Percentiles rank a stretch among this genome's conserved stretches.
These are phyloP conservation scores for Nomada lathburiana DNA, from an alignment of 2,888 invertebrate species.

Conservation along the genomic window DNA sequence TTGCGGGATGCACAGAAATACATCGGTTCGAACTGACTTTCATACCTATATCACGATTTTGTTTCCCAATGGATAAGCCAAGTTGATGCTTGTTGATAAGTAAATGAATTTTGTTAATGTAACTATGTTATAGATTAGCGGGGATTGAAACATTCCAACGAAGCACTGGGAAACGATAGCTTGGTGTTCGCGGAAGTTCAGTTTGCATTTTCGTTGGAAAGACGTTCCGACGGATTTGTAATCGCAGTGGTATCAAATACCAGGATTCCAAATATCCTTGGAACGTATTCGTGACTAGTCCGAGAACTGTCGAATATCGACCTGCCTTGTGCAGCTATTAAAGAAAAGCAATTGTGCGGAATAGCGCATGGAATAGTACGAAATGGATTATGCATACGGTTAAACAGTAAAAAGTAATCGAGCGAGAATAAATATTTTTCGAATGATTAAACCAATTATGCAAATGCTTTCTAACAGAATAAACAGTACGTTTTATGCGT, in stretches of 20 bases:
- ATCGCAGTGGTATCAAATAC: constrained; percentile 38
- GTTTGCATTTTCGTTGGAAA: neutral
- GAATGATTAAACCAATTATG: constrained; percentile 13
- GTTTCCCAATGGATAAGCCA: neutral
- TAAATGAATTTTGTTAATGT: neutral
- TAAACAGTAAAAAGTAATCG: constrained; percentile 15
- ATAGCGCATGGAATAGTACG: constrained; percentile 38
- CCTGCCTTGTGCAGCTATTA: constrained; percentile 62
- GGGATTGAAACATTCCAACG: neutral
- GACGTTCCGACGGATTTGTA: neutral
- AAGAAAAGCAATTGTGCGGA: constrained; percentile 60
- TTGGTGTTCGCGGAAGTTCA: constrained; percentile 16
- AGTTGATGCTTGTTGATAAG: neutral
- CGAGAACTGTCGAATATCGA: constrained; percentile 72
- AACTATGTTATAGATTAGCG: neutral
- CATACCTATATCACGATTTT: neutral
- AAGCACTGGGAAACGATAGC: neutral
- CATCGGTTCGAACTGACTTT: constrained; percentile 12
- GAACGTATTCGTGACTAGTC: constrained; percentile 64
- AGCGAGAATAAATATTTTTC: constrained; percentile 10
- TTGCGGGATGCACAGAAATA: constrained; percentile 51
- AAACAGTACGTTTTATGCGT: neutral
- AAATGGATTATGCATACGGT: constrained; percentile 43
- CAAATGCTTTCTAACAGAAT: neutral
- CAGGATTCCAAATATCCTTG: constrained; percentile 51